A percentile compares a stretch with the other conserved stretches of the same genome.
phyloP scores from a whole-genome alignment of 2,797 vertebrate species.

The Scomberomorus guttatus region DNA sequence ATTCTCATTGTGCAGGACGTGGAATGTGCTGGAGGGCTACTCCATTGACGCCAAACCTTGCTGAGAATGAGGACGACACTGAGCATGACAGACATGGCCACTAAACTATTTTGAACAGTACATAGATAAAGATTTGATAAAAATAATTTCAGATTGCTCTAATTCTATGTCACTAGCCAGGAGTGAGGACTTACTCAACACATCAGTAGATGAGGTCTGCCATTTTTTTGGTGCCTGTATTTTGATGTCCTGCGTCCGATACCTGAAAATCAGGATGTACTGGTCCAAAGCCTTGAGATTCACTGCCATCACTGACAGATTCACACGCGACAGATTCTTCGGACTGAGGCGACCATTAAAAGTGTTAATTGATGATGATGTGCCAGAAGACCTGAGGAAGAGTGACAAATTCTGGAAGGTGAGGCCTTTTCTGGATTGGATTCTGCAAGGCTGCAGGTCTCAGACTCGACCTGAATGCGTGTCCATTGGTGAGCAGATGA shows the following conservation, averaged over 20 bases:
- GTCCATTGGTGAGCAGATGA: slow-evolving; percentile 8
- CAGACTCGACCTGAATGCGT: slow-evolving; percentile 7
- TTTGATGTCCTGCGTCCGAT: slow-evolving; percentile 25
- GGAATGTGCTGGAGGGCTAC: slow-evolving; percentile 30
- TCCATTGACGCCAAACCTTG: slow-evolving; percentile 24
- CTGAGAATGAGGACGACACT: slow-evolving; percentile 12
- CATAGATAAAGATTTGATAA: not conserved
- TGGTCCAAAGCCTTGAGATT: slow-evolving; percentile 23
- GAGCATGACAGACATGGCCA: slow-evolving; percentile 17
- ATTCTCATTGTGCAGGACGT: slow-evolving; percentile 31
- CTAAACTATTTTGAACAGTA: slow-evolving; percentile 8
- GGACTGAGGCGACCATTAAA: not conserved
- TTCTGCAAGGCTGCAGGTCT: slow-evolving; percentile 9
- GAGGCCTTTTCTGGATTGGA: slow-evolving; percentile 22
- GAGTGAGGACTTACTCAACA: slow-evolving; percentile 17
- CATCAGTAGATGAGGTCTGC: not conserved
- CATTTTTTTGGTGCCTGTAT: slow-evolving; percentile 14
- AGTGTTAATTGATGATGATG: slow-evolving; percentile 25
- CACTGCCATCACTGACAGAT: not conserved
- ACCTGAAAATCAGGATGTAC: not conserved
- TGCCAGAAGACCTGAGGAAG: slow-evolving; percentile 8
- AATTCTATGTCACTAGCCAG: slow-evolving; percentile 2
- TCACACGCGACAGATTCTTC: not conserved
- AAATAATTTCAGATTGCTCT: not conserved
- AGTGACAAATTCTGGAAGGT: slow-evolving; percentile 28